Evolutionary conservation across 2,888 invertebrate genomes (phyloP), one percentile per base, ranked within the genome.

Genomic region (Drosophila nigricruria): DNA sequence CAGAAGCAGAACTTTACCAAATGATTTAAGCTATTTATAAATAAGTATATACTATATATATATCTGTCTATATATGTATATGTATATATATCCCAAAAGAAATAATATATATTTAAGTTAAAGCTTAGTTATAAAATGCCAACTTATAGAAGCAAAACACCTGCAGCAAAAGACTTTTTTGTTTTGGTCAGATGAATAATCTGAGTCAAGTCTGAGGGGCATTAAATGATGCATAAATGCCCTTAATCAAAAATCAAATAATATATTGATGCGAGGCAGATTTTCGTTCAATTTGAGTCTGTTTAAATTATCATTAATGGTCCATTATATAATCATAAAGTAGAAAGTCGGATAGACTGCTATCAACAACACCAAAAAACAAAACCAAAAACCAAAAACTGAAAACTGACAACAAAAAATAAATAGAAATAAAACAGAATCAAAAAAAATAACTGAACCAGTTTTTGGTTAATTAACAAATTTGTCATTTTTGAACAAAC

Each of bases 381-480:
- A 20, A 50, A 50, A 5, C 6, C 20, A 5, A 52, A 36, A 9
- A 16, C 14, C 20, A 2, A 20, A 30, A 23, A 43, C 42, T 4
- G 18, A 42, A 50, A 34, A 5, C 12, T 10, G 10, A 27, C n/a
- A 18, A 43, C n/a, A n/a, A 27, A 12, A 25, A 20, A 9, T 4
- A 14, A 23, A 16, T 8, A 30, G 14, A 50, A 50, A 27, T 14
- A 32, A 49, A 32, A 43, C 34, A 59, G 49, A 64, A 49, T 52
- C 56, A 45, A 18, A 34, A 18, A 34, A 52, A 67, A 72, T 70
- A 76, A 73, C 71, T 85, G 79, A 81, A 83, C 78, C 81, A 81
- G 87, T 88, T 88, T 70, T 40, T 20, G 14, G 72, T 68, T 81
- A 79, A 83, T 86, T 79, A 75, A 75, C 84, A 65, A 83, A 85